Evolutionary conservation across 2,888 invertebrate genomes (phyloP), one percentile per base, ranked within the genome.

Genomic region (Stenchaetothrips biformis): DNA sequence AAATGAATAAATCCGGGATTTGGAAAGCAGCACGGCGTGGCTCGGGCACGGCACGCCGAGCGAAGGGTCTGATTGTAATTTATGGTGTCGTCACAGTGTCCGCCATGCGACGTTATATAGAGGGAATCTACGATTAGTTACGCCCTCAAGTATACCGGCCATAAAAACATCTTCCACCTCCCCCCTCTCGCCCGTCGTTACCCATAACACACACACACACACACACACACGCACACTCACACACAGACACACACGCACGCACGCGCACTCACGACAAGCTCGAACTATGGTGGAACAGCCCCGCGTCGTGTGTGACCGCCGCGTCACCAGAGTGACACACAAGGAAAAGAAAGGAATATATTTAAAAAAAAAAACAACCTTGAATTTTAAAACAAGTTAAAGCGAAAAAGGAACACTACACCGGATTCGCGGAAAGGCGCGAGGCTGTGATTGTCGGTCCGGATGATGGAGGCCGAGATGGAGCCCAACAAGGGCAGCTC

Each of bases 91-190:
- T 74, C 67, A 74, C 67, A 74, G 25, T 25, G 67, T 25, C 67
- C 21, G 67, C 11, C 21, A 7, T 21, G 6, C 18, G 25, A 74
- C 67, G 67, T 21, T 74, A 74, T 74, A 74, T 74, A 25, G 67
- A 74, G 67, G 67, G 67, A 74, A 74, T 74, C 67, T 74, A 21
- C 67, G 67, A 74, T 74, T 74, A 74, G 67, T 74, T 74, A 74
- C 67, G 25, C 67, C 67, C 67, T 53, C 21, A 25, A n/a, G 67
- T 67, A 53, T 53, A 37, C 37, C 53, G 18, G 53, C 53, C 53
- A 53, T 53, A 53, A 53, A 67, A 74, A 25, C 67, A 9, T 21
- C 67, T 74, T 25, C 67, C 16, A 9, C 25, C n/a, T 18, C 21
- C 67, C n/a, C 62, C 21, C 67, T 37, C 37, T 37, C 67, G 21